Conservation (phyloP, 2,797 vertebrate genomes). For the Lindbergichthys nudifrons region DNA sequence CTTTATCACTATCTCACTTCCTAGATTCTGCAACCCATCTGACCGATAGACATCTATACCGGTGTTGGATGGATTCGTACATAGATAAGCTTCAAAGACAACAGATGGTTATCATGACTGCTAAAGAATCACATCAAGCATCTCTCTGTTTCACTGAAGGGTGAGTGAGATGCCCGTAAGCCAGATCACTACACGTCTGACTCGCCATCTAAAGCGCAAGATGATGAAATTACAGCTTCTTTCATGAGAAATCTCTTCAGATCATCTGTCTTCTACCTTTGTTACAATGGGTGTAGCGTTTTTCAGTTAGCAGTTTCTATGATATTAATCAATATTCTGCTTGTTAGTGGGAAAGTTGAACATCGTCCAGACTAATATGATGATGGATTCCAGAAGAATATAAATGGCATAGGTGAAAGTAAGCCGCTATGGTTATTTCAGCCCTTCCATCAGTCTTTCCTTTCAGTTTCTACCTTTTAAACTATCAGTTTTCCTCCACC, state of each 20-base stretch:
- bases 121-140: slow-evolving; percentile 11
- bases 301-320: slow-evolving; percentile 1
- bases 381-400: slow-evolving; percentile 15
- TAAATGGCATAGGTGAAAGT: background rate
- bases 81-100: slow-evolving; percentile 22
- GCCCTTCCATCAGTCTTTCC: slow-evolving; percentile 6
- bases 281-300: background rate
- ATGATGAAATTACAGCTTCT: background rate
- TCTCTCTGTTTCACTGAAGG: background rate
- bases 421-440: slow-evolving; percentile 1
- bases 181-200: slow-evolving; percentile 29
- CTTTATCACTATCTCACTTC: slow-evolving; percentile 36
- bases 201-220: background rate
- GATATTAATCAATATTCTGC: slow-evolving; percentile 19
- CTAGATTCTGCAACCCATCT: background rate
- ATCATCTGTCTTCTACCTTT: background rate
- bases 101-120: slow-evolving; percentile 15
- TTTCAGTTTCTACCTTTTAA: slow-evolving; percentile 2
- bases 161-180: slow-evolving; percentile 8
- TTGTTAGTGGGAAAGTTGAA: slow-evolving; percentile 22
- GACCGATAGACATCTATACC: slow-evolving; percentile 2
- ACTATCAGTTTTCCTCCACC: slow-evolving; percentile 11
- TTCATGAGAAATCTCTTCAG: slow-evolving; percentile 4
- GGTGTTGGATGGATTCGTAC: background rate
- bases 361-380: background rate